Percentiles rank a stretch among this genome's conserved stretches.
Evolutionary conservation across 2,888 invertebrate genomes (phyloP).

Genomic region (Tuta absoluta): DNA sequence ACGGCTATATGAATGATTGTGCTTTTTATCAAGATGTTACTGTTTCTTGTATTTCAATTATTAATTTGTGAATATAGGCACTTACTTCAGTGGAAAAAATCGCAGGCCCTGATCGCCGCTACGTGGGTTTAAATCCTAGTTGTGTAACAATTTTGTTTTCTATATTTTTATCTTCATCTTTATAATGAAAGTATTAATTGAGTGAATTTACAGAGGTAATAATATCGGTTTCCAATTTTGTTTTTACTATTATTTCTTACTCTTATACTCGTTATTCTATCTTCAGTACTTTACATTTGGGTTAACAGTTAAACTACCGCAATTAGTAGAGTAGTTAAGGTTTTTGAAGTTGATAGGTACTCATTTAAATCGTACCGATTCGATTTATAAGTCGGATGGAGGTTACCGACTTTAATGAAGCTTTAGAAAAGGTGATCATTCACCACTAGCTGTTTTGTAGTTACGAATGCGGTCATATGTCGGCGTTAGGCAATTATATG

Average conservation of each 20-base stretch:
- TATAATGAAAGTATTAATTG: neutral
- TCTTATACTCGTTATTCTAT: conserved; percentile 5
- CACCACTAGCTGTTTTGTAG: neutral
- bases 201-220: neutral
- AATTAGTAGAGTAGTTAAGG: conserved; percentile 13
- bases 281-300: conserved; percentile 5
- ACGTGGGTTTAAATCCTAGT: no score
- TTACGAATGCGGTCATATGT: neutral
- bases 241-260: conserved; percentile 2
- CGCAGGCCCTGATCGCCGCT: no score
- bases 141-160: no score
- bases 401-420: neutral
- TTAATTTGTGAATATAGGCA: no score
- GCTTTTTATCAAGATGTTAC: no score
- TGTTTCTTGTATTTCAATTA: no score
- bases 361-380: conserved; percentile 4
- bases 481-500: neutral
- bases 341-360: conserved; percentile 9
- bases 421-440: conserved; percentile 2
- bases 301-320: conserved; percentile 9
- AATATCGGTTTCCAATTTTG: neutral
- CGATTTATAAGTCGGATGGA: conserved; percentile 9
- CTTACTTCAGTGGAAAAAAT: no score
- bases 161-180: neutral
- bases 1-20: no score